Evolutionary conservation across 2,797 vertebrate genomes (phyloP).

Genomic region (Morus bassanus): DNA sequence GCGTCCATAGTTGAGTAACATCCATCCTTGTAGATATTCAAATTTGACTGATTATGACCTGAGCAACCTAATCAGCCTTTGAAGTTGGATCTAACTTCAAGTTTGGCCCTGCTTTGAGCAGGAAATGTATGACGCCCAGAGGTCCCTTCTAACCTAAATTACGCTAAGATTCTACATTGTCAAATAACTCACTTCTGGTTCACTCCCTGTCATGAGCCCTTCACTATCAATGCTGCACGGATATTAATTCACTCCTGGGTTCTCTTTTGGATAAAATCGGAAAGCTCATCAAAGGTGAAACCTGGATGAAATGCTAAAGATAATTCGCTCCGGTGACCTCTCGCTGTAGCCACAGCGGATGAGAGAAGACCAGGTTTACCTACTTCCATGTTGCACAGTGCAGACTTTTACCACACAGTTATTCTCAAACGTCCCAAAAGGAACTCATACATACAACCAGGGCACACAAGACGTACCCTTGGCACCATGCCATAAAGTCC

Average conservation of each 20-base stretch:
- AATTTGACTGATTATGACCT: not conserved
- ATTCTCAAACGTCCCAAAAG: not conserved
- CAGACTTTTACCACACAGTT: not conserved
- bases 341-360: not conserved
- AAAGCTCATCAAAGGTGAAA: not conserved
- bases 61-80: not conserved
- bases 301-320: not conserved
- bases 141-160: not conserved
- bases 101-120: not conserved
- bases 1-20: accelerated
- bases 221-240: not conserved
- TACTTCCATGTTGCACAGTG: not conserved
- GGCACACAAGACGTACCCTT: not conserved
- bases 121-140: not conserved
- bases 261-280: not conserved
- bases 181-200: not conserved
- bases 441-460: not conserved
- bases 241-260: not conserved
- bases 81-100: not conserved
- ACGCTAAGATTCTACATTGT: not conserved
- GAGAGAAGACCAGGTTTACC: not conserved
- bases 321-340: not conserved
- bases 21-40: not conserved
- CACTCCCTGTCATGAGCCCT: not conserved
- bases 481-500: not conserved